These are phyloP conservation scores for Gryon sp. DNA, from an alignment of 1,140 invertebrate species.

Conservation along the genomic window DNA sequence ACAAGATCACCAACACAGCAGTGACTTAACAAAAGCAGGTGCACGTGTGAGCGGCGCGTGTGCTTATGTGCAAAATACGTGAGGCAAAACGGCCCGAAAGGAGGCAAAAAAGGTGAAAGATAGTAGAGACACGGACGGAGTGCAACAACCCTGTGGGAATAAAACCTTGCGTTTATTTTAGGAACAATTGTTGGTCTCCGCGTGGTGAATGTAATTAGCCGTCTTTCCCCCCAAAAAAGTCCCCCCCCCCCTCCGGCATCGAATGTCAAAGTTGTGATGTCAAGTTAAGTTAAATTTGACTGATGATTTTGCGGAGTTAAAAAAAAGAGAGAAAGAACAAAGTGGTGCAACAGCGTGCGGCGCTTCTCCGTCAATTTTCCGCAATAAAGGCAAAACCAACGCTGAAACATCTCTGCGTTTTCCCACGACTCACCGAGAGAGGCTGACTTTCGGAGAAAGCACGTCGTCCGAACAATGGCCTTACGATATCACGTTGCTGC, in stretches of 20 bases:
- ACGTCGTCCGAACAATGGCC: slow-evolving; percentile 59
- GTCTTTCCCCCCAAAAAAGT: too few relatives aligned
- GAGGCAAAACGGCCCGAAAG: too few relatives aligned
- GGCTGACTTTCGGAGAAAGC: slow-evolving; percentile 64
- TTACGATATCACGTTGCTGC: slow-evolving; percentile 49
- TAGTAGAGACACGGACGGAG: neutral
- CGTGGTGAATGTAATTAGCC: too few relatives aligned
- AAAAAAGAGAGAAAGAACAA: too few relatives aligned
- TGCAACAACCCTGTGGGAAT: slow-evolving; percentile 34
- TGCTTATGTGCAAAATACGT: neutral
- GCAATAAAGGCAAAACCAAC: slow-evolving; percentile 34
- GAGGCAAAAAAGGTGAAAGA: slow-evolving; percentile 1
- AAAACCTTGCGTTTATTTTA: slow-evolving; percentile 8
- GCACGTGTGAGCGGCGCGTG: slow-evolving; percentile 16
- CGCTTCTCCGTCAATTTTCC: slow-evolving; percentile 25
- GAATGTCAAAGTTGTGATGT: too few relatives aligned
- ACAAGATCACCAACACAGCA: slow-evolving; percentile 38
- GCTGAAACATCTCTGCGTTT: slow-evolving; percentile 36
- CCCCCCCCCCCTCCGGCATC: too few relatives aligned
- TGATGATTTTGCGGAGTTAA: too few relatives aligned
- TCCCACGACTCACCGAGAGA: slow-evolving; percentile 62
- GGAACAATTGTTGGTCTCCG: slow-evolving; percentile 3
- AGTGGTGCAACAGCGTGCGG: slow-evolving; percentile 14
- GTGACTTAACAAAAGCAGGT: slow-evolving; percentile 39
- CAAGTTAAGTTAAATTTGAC: too few relatives aligned